Evolutionary conservation across 2,113 vertebrate species (phyloP).

Genomic region (Pogona vitticeps): DNA sequence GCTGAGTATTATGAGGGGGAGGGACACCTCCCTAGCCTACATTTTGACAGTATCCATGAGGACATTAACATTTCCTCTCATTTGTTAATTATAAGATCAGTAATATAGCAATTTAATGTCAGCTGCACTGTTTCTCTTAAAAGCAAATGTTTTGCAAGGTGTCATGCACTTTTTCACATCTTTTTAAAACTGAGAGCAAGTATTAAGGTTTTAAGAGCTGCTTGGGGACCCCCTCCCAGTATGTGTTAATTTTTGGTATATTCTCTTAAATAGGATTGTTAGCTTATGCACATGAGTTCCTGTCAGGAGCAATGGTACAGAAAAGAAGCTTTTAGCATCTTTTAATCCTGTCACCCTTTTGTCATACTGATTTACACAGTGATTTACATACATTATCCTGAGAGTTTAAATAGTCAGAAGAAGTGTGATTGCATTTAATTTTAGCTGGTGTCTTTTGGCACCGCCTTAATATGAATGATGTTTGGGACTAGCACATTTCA

Average conservation of each 20-base stretch:
- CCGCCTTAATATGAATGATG: neutral
- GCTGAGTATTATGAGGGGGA: conserved; percentile 8
- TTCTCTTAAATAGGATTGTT: conserved; percentile 13
- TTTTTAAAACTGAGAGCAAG: neutral
- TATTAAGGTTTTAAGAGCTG: neutral
- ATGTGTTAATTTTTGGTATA: conserved; percentile 18
- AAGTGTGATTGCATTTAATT: neutral
- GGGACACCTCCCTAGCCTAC: neutral
- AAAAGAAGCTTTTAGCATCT: conserved; percentile 33
- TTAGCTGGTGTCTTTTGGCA: neutral
- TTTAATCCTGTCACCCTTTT: conserved; percentile 12
- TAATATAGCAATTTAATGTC: neutral
- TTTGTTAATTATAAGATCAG: conserved; percentile 8
- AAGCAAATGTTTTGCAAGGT: neutral
- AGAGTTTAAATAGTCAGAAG: conserved; percentile 11
- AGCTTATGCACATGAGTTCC: neutral
- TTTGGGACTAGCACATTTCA: neutral
- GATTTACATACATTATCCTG: conserved; percentile 14
- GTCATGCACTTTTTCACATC: neutral
- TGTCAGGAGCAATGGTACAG: conserved; percentile 6
- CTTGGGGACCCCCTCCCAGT: neutral
- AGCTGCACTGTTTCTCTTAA: neutral
- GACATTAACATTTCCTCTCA: neutral
- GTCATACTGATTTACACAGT: conserved; percentile 23
- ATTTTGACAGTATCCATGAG: neutral